A percentile compares a stretch with the other conserved stretches of the same genome.
phyloP scores from a whole-genome alignment of 2,888 invertebrate species.

The Clusia tigrina region DNA sequence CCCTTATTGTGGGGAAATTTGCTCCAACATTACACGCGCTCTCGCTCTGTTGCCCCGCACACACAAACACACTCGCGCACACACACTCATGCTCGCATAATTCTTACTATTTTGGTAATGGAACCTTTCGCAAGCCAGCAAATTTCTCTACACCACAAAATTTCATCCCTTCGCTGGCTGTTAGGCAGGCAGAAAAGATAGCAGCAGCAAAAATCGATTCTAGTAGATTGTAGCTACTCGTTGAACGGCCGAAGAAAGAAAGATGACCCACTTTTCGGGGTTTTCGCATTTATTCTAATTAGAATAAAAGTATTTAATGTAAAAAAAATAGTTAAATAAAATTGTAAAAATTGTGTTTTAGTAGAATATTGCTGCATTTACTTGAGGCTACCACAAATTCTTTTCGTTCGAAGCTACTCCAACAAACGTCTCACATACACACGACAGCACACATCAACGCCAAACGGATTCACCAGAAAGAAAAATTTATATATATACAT shows the following conservation, averaged over 20 bases:
- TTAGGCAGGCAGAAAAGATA: neutral
- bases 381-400: conserved; percentile 38
- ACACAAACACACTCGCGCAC: no score
- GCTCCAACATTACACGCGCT: no score
- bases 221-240: conserved; percentile 9
- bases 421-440: neutral
- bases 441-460: neutral
- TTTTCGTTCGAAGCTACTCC: conserved; percentile 37
- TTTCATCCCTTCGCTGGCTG: neutral
- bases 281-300: conserved; percentile 60
- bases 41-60: no score
- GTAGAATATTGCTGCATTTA: conserved; percentile 55
- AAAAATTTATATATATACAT: neutral
- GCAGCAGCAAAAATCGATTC: conserved; percentile 6
- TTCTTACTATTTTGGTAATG: no score
- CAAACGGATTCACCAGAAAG: neutral
- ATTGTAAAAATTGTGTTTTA: conserved; percentile 43
- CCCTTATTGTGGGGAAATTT: no score
- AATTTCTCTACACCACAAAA: no score
- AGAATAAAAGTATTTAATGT: conserved; percentile 42
- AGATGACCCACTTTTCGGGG: conserved; percentile 61
- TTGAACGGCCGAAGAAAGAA: conserved; percentile 58
- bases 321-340: conserved; percentile 33
- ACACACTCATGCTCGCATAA: no score
- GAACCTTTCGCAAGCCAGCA: no score